These are phyloP conservation scores for Synergus itoensis DNA, from an alignment of 2,888 invertebrate genomes.

Conservation along the genomic window DNA sequence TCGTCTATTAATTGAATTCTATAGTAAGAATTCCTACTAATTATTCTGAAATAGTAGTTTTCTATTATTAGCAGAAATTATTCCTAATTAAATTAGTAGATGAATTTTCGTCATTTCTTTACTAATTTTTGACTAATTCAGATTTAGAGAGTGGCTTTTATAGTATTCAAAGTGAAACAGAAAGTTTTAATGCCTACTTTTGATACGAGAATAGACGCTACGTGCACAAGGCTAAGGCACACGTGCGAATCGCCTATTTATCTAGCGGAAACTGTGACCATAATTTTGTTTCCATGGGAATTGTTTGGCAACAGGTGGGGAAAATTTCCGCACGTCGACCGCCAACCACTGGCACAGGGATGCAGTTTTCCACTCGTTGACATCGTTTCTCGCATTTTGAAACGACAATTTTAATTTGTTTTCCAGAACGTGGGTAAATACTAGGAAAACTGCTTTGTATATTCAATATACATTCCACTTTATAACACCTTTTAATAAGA, in stretches of 20 bases:
- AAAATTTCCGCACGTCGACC: conserved; percentile 71
- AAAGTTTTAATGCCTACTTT: conserved; percentile 15
- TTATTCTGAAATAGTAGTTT: too few relatives aligned
- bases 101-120: too few relatives aligned
- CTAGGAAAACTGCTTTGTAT: not conserved
- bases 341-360: conserved; percentile 42
- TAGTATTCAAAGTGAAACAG: conserved; percentile 1
- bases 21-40: too few relatives aligned
- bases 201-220: conserved; percentile 10
- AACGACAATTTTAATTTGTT: not conserved
- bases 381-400: conserved; percentile 30
- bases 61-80: too few relatives aligned
- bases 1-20: too few relatives aligned
- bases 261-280: conserved; percentile 63
- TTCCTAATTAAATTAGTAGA: too few relatives aligned
- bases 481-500: too few relatives aligned
- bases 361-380: conserved; percentile 19
- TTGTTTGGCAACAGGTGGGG: conserved; percentile 77
- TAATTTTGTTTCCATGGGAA: conserved; percentile 76
- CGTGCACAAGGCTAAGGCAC: conserved; percentile 21
- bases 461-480: too few relatives aligned
- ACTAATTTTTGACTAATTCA: too few relatives aligned
- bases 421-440: not conserved
- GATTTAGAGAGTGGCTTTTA: too few relatives aligned
- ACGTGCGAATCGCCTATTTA: conserved; percentile 42